Conservation (phyloP, 2,888 invertebrate genomes). For the Orchesella flavescens region DNA sequence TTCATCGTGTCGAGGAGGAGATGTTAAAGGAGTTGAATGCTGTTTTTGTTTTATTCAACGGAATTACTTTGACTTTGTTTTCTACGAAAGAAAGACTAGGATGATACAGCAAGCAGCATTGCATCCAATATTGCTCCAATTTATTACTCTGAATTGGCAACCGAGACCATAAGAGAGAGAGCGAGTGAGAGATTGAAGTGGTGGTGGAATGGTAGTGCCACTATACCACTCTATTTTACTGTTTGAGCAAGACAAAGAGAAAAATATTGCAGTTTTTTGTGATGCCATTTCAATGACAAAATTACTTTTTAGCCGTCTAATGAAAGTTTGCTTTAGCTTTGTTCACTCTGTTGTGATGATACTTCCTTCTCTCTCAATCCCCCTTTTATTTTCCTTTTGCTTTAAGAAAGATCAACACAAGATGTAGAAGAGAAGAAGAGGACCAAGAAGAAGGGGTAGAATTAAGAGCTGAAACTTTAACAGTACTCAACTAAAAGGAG, state of each 20-base stretch:
- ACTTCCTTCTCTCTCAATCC: neutral
- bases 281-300: conserved; percentile 48
- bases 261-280: neutral
- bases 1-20: too few species aligned
- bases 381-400: neutral
- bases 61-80: too few species aligned
- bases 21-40: too few species aligned
- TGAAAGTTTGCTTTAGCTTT: conserved; percentile 35
- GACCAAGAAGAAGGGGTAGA: conserved; percentile 4
- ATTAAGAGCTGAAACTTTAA: neutral
- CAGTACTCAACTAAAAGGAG: neutral
- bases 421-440: neutral
- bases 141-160: conserved; percentile 17
- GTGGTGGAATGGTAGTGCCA: neutral
- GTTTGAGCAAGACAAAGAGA: neutral
- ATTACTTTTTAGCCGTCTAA: conserved; percentile 41
- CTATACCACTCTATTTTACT: neutral
- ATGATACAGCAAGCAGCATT: too few species aligned
- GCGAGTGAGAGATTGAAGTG: neutral
- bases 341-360: neutral
- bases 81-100: too few species aligned
- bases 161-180: neutral
- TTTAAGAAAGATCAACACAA: neutral
- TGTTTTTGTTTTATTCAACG: too few species aligned
- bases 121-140: too few species aligned